Base-by-base conservation (phyloP, 2,797 vertebrate genomes). In the Urophycis tenuis region DNA sequence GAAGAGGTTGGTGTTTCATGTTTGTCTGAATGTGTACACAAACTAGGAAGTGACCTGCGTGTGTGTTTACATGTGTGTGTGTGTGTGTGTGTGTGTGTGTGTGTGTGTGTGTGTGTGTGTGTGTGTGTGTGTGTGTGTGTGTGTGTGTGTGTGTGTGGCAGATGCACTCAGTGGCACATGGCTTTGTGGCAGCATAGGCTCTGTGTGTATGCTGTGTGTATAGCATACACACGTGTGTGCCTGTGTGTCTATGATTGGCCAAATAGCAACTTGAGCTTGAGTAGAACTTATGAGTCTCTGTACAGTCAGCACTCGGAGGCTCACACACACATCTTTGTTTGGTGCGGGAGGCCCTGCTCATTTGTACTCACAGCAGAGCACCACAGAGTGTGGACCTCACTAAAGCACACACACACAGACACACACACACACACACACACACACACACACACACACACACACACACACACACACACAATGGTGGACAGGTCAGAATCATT, bases 161-260 rank as follows among this genome's bases (percentile, higher is more conserved):
- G 91, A 91, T 91, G 91, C 80, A 85, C 88, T 79, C 81, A 78
- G 84, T 84, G 79, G 88, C 90, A 90, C 81, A 90, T 91, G 84
- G 92, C 82, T 86, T 84, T 91, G 87, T 89, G 90, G 91, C 86
- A 90, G 82, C 82, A 89, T 71, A 81, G 86, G 87, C 83, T 76
- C 72, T 75, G 71, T 31, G 14, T 72, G 53, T 77, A 81, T 85
- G 85, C 7, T 75, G 79, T 75, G 39, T 80, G 84, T 75, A 79
- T 82, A 41, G 39, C 39, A 15, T 41, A 3, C 14, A 41, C 39
- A 72, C 41, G 72, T 67, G 73, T 71, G 67, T 76, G 60, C 33
- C 75, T 71, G 75, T 3, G 31, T 39, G 72, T n/a, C 41, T n/a
- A 14, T 76, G 80, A 83, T 53, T 75, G 77, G 77, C 71, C 49